These are phyloP conservation scores for Steinernema carpocapsae DNA, from an alignment of 2,888 invertebrate species.

Conservation along the genomic window DNA sequence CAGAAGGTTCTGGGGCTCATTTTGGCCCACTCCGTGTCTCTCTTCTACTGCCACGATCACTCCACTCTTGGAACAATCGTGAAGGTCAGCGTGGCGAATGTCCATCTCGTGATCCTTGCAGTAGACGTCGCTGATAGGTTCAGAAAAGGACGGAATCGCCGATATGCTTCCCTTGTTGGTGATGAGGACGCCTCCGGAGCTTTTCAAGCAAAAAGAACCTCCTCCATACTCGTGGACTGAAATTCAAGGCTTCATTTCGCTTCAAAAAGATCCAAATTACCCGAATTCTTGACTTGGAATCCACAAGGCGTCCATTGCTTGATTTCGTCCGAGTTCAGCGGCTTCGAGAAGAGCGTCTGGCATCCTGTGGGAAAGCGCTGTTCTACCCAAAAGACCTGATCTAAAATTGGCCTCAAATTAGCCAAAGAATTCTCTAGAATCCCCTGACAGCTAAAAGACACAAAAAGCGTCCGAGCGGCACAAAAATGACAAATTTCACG, in stretches of 20 bases:
- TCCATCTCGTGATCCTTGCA: background rate
- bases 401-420: constrained; percentile 40
- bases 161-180: constrained; percentile 20
- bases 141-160: background rate
- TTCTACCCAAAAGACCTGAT: constrained; percentile 57
- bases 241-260: constrained; percentile 25
- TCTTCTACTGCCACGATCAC: constrained; percentile 38
- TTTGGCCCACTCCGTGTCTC: constrained; percentile 11
- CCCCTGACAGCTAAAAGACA: background rate
- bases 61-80: background rate
- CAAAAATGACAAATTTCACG: too few relatives aligned
- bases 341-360: constrained; percentile 42
- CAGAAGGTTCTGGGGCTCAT: constrained; percentile 37
- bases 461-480: too few relatives aligned
- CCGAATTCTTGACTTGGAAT: constrained; percentile 46
- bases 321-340: constrained; percentile 27
- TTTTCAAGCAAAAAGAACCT: constrained; percentile 68
- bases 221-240: constrained; percentile 72
- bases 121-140: background rate
- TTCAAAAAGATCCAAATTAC: constrained; percentile 34
- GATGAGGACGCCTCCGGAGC: constrained; percentile 57
- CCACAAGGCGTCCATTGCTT: constrained; percentile 49
- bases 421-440: too few relatives aligned
- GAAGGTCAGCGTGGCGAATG: constrained; percentile 40
- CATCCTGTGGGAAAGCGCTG: constrained; percentile 54